Evolutionary conservation across 2,113 vertebrate genomes (phyloP).

Genomic region (Pangasianodon gigas): DNA sequence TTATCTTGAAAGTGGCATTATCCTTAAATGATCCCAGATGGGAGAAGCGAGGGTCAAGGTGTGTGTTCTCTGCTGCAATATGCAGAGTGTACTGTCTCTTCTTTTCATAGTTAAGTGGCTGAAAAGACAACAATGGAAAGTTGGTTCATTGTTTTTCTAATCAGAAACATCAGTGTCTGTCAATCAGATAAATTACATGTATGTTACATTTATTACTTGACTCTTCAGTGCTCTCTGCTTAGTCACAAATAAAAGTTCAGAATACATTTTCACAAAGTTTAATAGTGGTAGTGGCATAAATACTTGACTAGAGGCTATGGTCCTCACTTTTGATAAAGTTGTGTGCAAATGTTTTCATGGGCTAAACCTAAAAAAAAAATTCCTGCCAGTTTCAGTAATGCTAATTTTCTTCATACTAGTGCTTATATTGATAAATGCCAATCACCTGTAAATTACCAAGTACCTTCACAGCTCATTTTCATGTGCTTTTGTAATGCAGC

Average conservation of each 20-base stretch:
- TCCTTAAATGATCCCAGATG: conserved; percentile 95
- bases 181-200: background rate
- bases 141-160: background rate
- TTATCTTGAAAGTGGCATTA: conserved; percentile 87
- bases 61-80: conserved; percentile 94
- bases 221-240: background rate
- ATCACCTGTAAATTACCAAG: background rate
- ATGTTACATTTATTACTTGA: background rate
- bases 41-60: conserved; percentile 88
- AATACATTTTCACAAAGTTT: background rate
- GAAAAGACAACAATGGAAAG: conserved; percentile 49
- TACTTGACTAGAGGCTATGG: background rate
- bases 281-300: background rate
- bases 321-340: background rate
- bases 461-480: background rate
- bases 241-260: background rate
- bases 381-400: background rate
- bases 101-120: conserved; percentile 96
- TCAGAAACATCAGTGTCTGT: background rate
- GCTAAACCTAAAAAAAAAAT: background rate
- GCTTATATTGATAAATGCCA: background rate
- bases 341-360: background rate
- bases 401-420: background rate
- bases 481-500: background rate
- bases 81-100: conserved; percentile 94